A percentile compares a stretch with the other conserved stretches of the same genome.
Evolutionary conservation across 92 coral and sea anemone genomes (phyloP).

Genomic region (Epizoanthus fatuus): DNA sequence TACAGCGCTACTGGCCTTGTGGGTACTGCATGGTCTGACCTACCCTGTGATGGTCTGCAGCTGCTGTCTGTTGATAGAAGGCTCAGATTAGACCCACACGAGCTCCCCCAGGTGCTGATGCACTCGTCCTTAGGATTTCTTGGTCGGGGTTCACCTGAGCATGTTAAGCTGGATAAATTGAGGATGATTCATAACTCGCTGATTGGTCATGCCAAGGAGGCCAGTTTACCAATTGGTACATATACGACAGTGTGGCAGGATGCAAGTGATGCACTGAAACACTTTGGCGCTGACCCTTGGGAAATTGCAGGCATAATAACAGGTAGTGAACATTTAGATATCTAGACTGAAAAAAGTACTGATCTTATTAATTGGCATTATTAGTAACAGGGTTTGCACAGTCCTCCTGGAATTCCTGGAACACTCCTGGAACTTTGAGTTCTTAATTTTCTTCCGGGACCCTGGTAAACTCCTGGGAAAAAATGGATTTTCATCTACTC

Average conservation of each 20-base stretch:
- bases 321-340: too few species aligned
- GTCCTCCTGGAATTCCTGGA: too few species aligned
- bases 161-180: conserved; percentile 26
- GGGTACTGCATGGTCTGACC: background rate
- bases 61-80: background rate
- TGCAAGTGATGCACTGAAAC: conserved; percentile 34
- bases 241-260: conserved; percentile 36
- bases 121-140: background rate
- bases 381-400: too few species aligned
- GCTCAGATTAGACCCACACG: background rate
- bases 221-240: conserved; percentile 22
- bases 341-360: too few species aligned
- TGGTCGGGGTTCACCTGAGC: conserved; percentile 1
- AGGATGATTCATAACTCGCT: conserved; percentile 45
- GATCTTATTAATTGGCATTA: too few species aligned
- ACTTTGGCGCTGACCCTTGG: conserved; percentile 12
- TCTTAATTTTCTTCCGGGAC: too few species aligned
- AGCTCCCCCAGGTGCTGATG: background rate
- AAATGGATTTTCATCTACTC: too few species aligned
- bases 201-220: conserved; percentile 57
- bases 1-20: background rate
- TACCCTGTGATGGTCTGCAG: background rate
- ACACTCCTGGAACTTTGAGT: too few species aligned
- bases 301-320: background rate
- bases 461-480: too few species aligned